Evolutionary conservation across 2,797 vertebrate species (phyloP), one percentile per base, ranked within the genome.

Genomic region (Prunella strophiata): DNA sequence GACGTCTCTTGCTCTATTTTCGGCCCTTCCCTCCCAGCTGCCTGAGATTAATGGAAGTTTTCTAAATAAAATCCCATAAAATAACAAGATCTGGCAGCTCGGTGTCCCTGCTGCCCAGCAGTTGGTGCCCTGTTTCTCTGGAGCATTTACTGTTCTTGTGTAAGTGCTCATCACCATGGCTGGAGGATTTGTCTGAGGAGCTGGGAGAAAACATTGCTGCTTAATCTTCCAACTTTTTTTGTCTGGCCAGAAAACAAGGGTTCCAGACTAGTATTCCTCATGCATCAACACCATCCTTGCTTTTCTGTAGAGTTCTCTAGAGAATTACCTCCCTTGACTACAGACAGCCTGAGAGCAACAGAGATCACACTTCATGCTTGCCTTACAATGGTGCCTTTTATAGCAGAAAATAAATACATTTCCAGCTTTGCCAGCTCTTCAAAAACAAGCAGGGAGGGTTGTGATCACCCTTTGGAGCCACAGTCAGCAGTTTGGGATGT

Each of bases 1-100:
- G 90, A 19, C 36, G 0, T 59, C 84, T 88, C 43, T 67, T 54
- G 78, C 68, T 95, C 65, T 96, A 78, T 96, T 96, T 96, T 89
- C 3, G 7, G 75, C 26, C 2, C 58, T 93, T 91, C 29, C 25
- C 25, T 93, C 71, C 22, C 52, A 16, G n/a, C 52, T n/a, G 84
- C 32, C 38, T 82, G 65, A 71, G 65, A 75, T 88, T 38, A 68
- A 75, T 23, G n/a, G 14, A 77, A 62, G 45, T 85, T 88, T 76
- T 81, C 77, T 93, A 71, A 89, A 93, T 42, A 93, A 87, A 88
- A 84, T 78, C 68, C 36, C 65, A 4, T 34, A 27, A 65, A 93
- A 27, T n/a, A 51, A 40, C 2, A 47, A 0, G 1, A 10, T 50
- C 23, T 65, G 86, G 68, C 91, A 92, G 72, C 89, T 58, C 0